These are phyloP conservation scores for Dendrolimus pini DNA, from an alignment of 2,888 invertebrate genomes.

Conservation along the genomic window DNA sequence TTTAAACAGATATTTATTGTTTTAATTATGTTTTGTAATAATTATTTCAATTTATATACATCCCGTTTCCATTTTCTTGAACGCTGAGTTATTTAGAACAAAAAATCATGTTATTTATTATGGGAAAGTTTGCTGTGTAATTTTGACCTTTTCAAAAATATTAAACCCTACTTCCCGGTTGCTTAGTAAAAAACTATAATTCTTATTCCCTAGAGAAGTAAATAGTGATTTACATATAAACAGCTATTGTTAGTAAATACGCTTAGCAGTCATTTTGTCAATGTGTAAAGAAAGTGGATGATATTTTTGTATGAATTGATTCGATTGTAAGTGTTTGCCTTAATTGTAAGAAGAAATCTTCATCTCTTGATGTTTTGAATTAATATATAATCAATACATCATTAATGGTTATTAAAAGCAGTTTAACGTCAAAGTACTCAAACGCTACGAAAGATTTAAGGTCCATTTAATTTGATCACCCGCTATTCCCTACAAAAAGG, in stretches of 20 bases:
- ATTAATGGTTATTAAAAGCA: neutral
- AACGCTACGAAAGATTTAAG: neutral
- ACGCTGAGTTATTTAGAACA: too few species aligned
- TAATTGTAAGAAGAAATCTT: constrained; percentile 36
- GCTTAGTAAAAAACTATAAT: too few species aligned
- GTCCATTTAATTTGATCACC: too few species aligned
- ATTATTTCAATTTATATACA: too few species aligned
- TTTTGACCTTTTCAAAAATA: too few species aligned
- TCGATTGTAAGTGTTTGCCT: constrained; percentile 55
- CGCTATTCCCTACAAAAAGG: neutral
- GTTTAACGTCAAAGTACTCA: neutral
- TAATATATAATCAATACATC: neutral
- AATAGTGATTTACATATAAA: too few species aligned
- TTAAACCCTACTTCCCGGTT: too few species aligned
- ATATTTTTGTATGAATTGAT: constrained; percentile 73
- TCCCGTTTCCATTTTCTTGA: too few species aligned
- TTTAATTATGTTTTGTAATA: neutral
- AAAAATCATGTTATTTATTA: neutral
- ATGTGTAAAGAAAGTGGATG: constrained; percentile 63
- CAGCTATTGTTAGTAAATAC: constrained; percentile 28
- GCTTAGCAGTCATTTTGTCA: constrained; percentile 57
- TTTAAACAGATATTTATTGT: constrained; percentile 21
- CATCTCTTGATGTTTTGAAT: constrained; percentile 13
- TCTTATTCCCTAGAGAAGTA: too few species aligned
- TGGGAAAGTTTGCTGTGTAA: neutral